Percentiles rank a stretch among this genome's conserved stretches.
Conservation (phyloP, 30 jellyfish, hydroid and myxozoan genomes). For the Pseudorhiza aurosa region DNA sequence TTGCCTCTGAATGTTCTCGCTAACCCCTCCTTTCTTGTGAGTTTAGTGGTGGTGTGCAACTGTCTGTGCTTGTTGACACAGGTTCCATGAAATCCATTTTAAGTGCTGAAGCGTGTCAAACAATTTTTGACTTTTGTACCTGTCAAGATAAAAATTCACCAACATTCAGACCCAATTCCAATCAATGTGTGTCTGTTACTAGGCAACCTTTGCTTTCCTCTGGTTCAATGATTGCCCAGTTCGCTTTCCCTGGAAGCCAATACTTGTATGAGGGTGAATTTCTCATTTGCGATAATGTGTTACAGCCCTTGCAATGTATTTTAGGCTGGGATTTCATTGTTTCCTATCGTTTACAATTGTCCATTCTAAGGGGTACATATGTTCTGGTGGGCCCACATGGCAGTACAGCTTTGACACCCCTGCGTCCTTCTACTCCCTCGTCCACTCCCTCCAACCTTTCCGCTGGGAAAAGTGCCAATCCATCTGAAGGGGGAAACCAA, state of each 20-base stretch:
- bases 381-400: conserved; percentile 40
- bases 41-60: conserved; percentile 4
- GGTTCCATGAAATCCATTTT: conserved; percentile 24
- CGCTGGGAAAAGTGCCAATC: conserved; percentile 24
- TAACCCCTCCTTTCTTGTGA: conserved; percentile 8
- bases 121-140: background rate
- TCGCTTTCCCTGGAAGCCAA: conserved; percentile 12
- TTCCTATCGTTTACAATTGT: conserved; percentile 22
- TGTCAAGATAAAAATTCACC: background rate
- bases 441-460: conserved; percentile 19
- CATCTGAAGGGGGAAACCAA: conserved; percentile 15
- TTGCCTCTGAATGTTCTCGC: conserved; percentile 2
- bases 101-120: background rate
- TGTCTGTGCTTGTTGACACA: conserved; percentile 12
- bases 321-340: conserved; percentile 32
- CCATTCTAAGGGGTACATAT: conserved; percentile 10
- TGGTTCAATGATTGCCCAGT: background rate
- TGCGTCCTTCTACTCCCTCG: conserved; percentile 5
- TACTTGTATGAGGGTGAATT: conserved; percentile 18
- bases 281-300: conserved; percentile 18
- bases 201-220: conserved; percentile 24
- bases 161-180: conserved; percentile 28
- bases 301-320: conserved; percentile 24
- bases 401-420: conserved; percentile 10
- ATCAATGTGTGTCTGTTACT: conserved; percentile 22